Conservation (phyloP, 2,888 invertebrate species). For the Pocota personata region DNA sequence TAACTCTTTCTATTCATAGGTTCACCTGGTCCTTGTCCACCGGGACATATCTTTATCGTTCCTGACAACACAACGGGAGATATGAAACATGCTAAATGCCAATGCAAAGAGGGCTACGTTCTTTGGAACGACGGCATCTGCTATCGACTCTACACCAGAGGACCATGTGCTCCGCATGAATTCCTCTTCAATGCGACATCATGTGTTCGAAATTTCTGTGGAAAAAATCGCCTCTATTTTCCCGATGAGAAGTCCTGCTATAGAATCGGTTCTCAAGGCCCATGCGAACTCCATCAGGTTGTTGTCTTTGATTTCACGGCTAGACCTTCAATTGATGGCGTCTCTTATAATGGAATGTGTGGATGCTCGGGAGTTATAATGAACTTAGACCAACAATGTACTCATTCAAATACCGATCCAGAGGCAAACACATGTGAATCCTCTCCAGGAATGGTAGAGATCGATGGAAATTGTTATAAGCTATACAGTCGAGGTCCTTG, state of each 20-base stretch:
- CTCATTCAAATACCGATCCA: slow-evolving; percentile 75
- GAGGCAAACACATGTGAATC: slow-evolving; percentile 84
- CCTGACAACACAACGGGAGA: slow-evolving; percentile 78
- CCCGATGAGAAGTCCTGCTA: slow-evolving; percentile 90
- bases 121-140: slow-evolving; percentile 88
- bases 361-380: slow-evolving; percentile 85
- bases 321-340: slow-evolving; percentile 90
- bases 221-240: slow-evolving; percentile 89
- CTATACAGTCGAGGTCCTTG: slow-evolving; percentile 92
- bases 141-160: slow-evolving; percentile 90
- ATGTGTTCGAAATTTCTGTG: slow-evolving; percentile 89
- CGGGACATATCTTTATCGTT: slow-evolving; percentile 89
- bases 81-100: slow-evolving; percentile 84
- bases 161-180: slow-evolving; percentile 88
- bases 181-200: slow-evolving; percentile 88
- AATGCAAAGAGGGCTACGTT: slow-evolving; percentile 88
- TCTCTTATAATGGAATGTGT: slow-evolving; percentile 92
- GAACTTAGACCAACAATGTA: slow-evolving; percentile 81
- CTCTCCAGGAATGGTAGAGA: slow-evolving; percentile 86
- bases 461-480: slow-evolving; percentile 89
- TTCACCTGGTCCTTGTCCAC: slow-evolving; percentile 89
- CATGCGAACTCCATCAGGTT: slow-evolving; percentile 88
- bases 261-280: slow-evolving; percentile 90
- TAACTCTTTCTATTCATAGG: slow-evolving; percentile 83
- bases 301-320: slow-evolving; percentile 92